phyloP scores from a whole-genome alignment of 2,888 invertebrate genomes.

The Tenthredo distinguenda region DNA sequence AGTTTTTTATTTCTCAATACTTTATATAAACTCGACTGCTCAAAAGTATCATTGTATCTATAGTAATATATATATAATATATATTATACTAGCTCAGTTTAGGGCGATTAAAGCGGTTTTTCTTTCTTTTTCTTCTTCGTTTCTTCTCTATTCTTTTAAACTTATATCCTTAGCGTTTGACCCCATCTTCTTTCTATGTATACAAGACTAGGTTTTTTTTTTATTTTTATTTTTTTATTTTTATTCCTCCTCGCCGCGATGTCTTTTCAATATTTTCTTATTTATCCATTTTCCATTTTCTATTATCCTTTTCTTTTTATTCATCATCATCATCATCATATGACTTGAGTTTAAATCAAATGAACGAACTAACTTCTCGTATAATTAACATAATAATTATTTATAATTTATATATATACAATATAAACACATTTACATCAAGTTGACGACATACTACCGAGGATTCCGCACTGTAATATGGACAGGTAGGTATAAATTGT shows the following conservation, averaged over 20 bases:
- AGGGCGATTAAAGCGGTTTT: constrained; percentile 35
- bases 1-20: not conserved
- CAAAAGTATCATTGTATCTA: constrained; percentile 29
- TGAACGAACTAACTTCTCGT: constrained; percentile 21
- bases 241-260: constrained; percentile 23
- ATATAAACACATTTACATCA: constrained; percentile 77
- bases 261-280: constrained; percentile 48
- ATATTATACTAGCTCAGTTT: constrained; percentile 65
- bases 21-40: constrained; percentile 31
- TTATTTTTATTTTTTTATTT: constrained; percentile 65
- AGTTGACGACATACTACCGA: constrained; percentile 44
- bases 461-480: not conserved
- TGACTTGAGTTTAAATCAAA: constrained; percentile 60
- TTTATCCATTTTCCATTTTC: constrained; percentile 1
- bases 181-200: constrained; percentile 64
- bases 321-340: constrained; percentile 12
- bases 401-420: constrained; percentile 76
- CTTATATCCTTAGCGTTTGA: constrained; percentile 21
- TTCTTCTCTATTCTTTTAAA: not conserved
- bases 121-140: not conserved
- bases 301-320: not conserved
- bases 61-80: constrained; percentile 58
- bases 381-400: constrained; percentile 71
- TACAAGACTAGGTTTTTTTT: constrained; percentile 77
- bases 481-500: constrained; percentile 41